Evolutionary conservation across 2,797 vertebrate genomes (phyloP), one percentile per base, ranked within the genome.

Genomic region (Chloroceryle inda): DNA sequence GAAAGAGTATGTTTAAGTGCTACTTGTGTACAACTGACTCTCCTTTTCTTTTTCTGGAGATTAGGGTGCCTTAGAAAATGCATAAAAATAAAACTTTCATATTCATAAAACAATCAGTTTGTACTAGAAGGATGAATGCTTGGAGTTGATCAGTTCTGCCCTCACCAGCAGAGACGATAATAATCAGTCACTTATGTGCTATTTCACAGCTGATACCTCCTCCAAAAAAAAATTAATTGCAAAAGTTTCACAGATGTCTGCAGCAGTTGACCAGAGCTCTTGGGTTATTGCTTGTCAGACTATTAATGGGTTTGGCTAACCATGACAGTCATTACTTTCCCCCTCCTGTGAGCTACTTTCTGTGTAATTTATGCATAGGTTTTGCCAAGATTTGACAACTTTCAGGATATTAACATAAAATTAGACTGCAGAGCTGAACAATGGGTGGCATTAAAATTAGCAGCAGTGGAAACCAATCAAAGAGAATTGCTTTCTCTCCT

Each of bases 381-480:
- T 98, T 98, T 98, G 98, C 98, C 98, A 98, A 98, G 98, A 98
- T 98, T 98, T 98, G 98, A 98, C 98, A 98, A 98, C 98, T 98
- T 98, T 98, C 97, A 97, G 97, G 97, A 98, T 98, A 98, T 98
- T 98, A 98, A 98, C 98, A 98, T 98, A 98, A 98, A 98, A 98
- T 98, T 97, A 98, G 96, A 98, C 98, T 97, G 98, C 97, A 97
- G 97, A 97, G 97, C 97, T 96, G 97, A 98, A 98, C 98, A 98
- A 98, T 98, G 98, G 97, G 98, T 98, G 98, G 98, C 96, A 98
- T 98, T 98, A 98, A 98, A 98, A 98, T 98, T 97, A 98, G 97
- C 97, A 79, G 87, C 97, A 97, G 97, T 97, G 96, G 97, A 98
- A 98, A 97, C 97, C 96, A 97, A 96, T 97, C 97, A 97, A 96